Evolutionary conservation across 2,797 vertebrate genomes (phyloP).

Genomic region (Gallinago nigripennis): DNA sequence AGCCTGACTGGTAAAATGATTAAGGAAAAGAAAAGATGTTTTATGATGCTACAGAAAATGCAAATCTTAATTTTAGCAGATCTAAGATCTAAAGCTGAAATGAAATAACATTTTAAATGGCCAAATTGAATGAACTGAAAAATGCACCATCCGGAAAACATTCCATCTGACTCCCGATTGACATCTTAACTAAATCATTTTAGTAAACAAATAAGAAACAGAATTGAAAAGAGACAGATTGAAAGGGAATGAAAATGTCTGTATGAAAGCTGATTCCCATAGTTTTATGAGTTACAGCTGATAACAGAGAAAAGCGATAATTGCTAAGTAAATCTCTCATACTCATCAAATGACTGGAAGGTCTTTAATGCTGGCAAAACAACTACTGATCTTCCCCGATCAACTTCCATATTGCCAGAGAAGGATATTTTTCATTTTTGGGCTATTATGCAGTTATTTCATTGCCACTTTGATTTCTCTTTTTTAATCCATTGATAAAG

Average conservation of each 20-base stretch:
- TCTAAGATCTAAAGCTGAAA: conserved; percentile 29
- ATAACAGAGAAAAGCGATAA: conserved; percentile 20
- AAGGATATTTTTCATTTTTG: not conserved
- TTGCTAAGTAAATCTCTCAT: conserved; percentile 12
- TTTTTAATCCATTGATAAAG: not conserved
- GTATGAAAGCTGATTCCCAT: not conserved
- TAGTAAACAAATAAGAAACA: conserved; percentile 42
- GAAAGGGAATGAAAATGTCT: conserved; percentile 21
- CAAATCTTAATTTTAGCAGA: conserved; percentile 25
- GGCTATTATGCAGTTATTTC: not conserved
- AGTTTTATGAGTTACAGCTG: conserved; percentile 11
- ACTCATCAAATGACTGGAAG: not conserved
- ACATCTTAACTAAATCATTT: conserved; percentile 54
- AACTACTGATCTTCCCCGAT: not conserved
- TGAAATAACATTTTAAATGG: conserved; percentile 29
- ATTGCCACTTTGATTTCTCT: not conserved
- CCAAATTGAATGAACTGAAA: conserved; percentile 34
- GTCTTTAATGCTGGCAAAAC: conserved; percentile 29
- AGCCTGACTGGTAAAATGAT: conserved; percentile 3
- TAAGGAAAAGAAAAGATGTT: not conserved
- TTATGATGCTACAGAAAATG: conserved; percentile 17
- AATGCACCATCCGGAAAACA: conserved; percentile 5
- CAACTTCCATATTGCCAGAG: not conserved
- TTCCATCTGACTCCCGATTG: conserved; percentile 26
- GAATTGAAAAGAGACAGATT: conserved; percentile 29